A percentile compares a stretch with the other conserved stretches of the same genome.
These are phyloP conservation scores for Crypturellus undulatus DNA, from an alignment of 2,113 vertebrate genomes.

Conservation along the genomic window DNA sequence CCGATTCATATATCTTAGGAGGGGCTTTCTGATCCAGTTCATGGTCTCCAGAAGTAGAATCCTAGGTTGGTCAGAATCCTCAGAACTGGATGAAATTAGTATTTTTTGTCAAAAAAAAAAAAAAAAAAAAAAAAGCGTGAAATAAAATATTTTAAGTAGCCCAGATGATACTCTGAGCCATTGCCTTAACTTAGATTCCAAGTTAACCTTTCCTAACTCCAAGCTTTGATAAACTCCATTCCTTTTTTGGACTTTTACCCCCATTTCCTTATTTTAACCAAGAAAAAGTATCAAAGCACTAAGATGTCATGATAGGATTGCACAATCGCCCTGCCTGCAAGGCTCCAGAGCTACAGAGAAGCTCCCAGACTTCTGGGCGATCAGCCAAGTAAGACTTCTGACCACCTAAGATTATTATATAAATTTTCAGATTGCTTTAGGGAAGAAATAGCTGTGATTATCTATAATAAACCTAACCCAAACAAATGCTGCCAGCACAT, in stretches of 20 bases:
- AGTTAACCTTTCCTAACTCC: not conserved
- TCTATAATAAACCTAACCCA: not conserved
- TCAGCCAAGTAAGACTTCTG: not conserved
- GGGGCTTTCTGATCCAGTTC: not conserved
- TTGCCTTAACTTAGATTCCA: not conserved
- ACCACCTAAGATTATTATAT: not conserved
- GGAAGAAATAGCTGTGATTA: not conserved
- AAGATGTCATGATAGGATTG: not conserved
- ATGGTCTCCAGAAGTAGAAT: not conserved
- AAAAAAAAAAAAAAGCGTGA: not conserved
- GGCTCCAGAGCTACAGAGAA: not conserved
- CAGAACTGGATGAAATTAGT: not conserved
- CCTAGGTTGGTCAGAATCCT: not conserved
- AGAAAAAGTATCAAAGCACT: fast-evolving
- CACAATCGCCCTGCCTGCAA: not conserved
- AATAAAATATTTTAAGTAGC: not conserved
- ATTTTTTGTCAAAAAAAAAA: not conserved
- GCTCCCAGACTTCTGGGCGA: not conserved
- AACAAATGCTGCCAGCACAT: not conserved
- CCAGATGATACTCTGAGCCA: not conserved
- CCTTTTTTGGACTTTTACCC: not conserved
- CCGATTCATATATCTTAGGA: not conserved
- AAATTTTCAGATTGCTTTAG: not conserved
- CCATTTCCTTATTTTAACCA: not conserved
- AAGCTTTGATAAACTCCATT: not conserved